Conservation (phyloP, 2,797 vertebrate genomes). For the Glyptemys insculpta region DNA sequence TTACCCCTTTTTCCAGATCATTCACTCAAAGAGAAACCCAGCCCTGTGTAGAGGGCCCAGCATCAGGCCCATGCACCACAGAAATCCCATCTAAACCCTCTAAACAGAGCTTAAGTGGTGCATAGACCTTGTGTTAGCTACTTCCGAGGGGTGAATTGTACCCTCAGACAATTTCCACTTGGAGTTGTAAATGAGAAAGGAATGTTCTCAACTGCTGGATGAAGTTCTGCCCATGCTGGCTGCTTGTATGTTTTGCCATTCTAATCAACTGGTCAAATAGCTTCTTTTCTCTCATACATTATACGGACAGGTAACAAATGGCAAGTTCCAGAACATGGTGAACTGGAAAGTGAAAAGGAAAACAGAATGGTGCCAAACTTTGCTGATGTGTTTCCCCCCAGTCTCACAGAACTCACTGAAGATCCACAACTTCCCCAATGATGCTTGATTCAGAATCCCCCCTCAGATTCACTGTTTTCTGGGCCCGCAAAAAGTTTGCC, state of each 20-base stretch:
- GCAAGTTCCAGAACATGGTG: neutral
- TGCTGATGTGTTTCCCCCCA: neutral
- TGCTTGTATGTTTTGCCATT: neutral
- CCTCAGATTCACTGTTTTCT: neutral
- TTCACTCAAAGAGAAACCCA: neutral
- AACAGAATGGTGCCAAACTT: neutral
- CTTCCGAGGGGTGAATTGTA: neutral
- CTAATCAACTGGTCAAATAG: neutral
- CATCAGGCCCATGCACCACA: fast-evolving
- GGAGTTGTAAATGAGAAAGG: neutral
- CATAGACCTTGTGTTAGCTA: neutral
- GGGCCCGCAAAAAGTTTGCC: neutral
- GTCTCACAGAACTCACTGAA: neutral
- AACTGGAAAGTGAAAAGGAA: neutral
- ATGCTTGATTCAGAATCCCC: fast-evolving
- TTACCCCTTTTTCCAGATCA: too few species aligned
- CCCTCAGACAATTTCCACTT: neutral
- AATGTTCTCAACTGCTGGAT: fast-evolving
- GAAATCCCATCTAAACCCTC: neutral
- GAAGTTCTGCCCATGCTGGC: neutral
- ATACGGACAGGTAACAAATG: neutral
- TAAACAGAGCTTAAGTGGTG: neutral
- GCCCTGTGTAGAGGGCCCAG: neutral
- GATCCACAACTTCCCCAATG: neutral
- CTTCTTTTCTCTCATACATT: neutral